phyloP scores from a whole-genome alignment of 2,888 invertebrate genomes.

The Pristionchus mayeri region DNA sequence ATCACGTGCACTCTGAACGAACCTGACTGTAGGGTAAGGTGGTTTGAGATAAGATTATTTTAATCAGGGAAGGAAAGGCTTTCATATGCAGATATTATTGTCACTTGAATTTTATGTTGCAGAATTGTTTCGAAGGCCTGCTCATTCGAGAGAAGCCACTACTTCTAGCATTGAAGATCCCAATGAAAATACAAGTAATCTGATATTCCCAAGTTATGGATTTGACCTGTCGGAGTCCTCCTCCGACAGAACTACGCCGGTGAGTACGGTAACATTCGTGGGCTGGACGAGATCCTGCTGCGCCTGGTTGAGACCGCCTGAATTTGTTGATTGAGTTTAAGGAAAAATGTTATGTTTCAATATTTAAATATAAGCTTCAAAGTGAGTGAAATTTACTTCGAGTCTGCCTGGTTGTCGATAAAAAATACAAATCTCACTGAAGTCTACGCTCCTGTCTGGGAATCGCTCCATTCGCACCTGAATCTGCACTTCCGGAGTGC shows the following conservation, averaged over 20 bases:
- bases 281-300: constrained; percentile 72
- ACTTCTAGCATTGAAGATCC: too few relatives aligned
- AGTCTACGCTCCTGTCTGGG: constrained; percentile 71
- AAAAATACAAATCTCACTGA: constrained; percentile 55
- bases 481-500: constrained; percentile 70
- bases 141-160: too few relatives aligned
- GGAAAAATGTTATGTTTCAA: not conserved
- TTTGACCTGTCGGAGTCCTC: constrained; percentile 67
- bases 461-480: constrained; percentile 70
- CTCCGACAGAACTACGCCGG: constrained; percentile 69
- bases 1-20: constrained; percentile 54
- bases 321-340: constrained; percentile 51
- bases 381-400: not conserved
- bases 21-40: not conserved
- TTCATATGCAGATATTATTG: too few relatives aligned
- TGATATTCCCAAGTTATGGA: too few relatives aligned
- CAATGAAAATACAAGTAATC: too few relatives aligned
- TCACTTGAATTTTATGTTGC: too few relatives aligned
- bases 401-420: too few relatives aligned
- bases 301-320: constrained; percentile 59
- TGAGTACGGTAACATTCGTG: constrained; percentile 70
- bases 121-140: too few relatives aligned
- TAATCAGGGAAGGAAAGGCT: too few relatives aligned
- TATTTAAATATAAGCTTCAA: not conserved
- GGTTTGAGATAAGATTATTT: too few relatives aligned